Evolutionary conservation across 2,113 vertebrate genomes (phyloP).

Genomic region (Lepisosteus oculatus): DNA sequence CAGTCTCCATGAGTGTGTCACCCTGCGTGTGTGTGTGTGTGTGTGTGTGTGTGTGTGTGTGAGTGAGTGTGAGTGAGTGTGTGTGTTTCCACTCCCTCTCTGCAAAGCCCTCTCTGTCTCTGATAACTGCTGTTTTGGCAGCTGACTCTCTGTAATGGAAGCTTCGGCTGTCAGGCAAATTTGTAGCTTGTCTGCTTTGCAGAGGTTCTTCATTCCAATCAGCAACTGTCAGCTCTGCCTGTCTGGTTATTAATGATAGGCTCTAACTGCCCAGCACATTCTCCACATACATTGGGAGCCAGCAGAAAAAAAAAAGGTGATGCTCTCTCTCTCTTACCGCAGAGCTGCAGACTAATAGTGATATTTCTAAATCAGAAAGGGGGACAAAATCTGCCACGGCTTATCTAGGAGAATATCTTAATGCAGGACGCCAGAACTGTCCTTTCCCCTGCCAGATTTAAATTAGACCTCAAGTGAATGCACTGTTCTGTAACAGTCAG

Average conservation of each 20-base stretch:
- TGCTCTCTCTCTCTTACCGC: slow-evolving; percentile 44
- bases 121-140: slow-evolving; percentile 64
- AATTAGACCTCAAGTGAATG: no score
- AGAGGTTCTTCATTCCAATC: slow-evolving; percentile 63
- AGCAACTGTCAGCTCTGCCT: slow-evolving; percentile 57
- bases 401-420: not conserved
- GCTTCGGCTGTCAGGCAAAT: slow-evolving; percentile 65
- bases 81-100: slow-evolving; percentile 14
- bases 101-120: slow-evolving; percentile 39
- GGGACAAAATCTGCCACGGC: not conserved
- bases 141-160: slow-evolving; percentile 62
- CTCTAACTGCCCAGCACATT: slow-evolving; percentile 65
- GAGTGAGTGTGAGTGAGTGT: not conserved
- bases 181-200: slow-evolving; percentile 62
- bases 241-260: slow-evolving; percentile 65
- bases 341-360: slow-evolving; percentile 49
- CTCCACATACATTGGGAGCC: slow-evolving; percentile 60
- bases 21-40: slow-evolving; percentile 2
- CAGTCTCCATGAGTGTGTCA: no score
- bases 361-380: slow-evolving; percentile 51
- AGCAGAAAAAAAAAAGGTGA: slow-evolving; percentile 52
- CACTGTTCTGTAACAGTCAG: no score
- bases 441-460: no score
- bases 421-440: no score
- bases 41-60: slow-evolving; percentile 20